Base-by-base conservation (phyloP, 2,113 vertebrate genomes). In the Nothobranchius kuhntae region DNA sequence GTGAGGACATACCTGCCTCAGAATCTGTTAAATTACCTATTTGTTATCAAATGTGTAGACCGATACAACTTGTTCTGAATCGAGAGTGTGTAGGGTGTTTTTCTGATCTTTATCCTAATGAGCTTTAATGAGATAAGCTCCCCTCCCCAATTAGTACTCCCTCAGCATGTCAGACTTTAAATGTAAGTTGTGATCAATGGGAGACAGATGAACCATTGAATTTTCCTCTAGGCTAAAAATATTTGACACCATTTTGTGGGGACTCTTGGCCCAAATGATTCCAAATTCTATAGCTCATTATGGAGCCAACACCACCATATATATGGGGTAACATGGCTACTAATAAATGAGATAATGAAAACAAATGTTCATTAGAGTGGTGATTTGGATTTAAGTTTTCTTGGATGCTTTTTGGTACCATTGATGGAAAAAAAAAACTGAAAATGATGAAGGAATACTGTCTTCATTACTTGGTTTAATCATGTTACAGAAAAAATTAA, bases 101-200 rank as follows among this genome's bases (percentile, higher is more conserved):
- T 73, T 75, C 77, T 68, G 38, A 80, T 86, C 73, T 82, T 72
- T 61, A 79, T 82, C 87, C 81, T 92, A 90, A 92, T 90, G 78
- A 90, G 47, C 21, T 65, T 75, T 91, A 78, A 89, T 89, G 88
- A 90, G 80, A 65, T 83, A 84, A 75, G 55, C 74, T 65, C 53
- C 66, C 60, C 59, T 42, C 54, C 82, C 71, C 78, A 88, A 90
- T 92, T 89, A 92, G 75, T 82, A 67, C 78, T 84, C 78, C 78
- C 70, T 82, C 78, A 76, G 87, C 83, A 80, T 86, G 85, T 80
- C 80, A 74, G 71, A 69, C 70, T 84, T 80, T 83, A 82, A 88
- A 78, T 79, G 83, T 61, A 73, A 73, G 67, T 83, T 83, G 75
- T 91, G 89, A 91, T 89, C 85, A 86, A 80, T 87, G 80, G 71